Evolutionary conservation across 2,113 vertebrate genomes (phyloP), one percentile per base, ranked within the genome.

Genomic region (Tetrax tetrax): DNA sequence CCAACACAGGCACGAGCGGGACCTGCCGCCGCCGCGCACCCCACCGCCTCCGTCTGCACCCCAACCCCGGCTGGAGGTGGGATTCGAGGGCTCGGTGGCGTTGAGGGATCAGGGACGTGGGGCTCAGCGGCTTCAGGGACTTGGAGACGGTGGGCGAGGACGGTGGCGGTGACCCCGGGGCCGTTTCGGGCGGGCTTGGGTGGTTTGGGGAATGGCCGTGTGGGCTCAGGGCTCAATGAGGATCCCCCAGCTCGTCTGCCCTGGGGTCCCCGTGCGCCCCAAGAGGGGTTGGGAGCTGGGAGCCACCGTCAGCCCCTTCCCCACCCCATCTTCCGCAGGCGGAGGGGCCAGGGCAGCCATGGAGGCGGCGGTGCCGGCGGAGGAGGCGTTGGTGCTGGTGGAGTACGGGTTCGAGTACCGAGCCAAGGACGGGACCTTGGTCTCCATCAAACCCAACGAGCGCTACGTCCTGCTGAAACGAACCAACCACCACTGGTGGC

Each of bases 401-500:
- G 98, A 99, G 78, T 98, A 98, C 48, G 98, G 98, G 78, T 99
- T 98, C 68, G 97, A 99, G 95, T 99, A 99, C 96, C 98, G 92
- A 0, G 94, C 98, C 21, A 98, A 98, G 88, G 98, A 99, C 4
- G 99, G 99, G 8, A 96, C 93, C 41, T 92, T 96, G 8, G 97
- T 99, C 14, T 98, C 98, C 96, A 99, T 99, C 96, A 98, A 98
- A 65, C 99, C 99, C 16, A 97, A 99, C 6, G 99, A 99, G 91
- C 97, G 97, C 75, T 99, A 99, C 77, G 94, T 98, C 53, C 98
- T 99, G 37, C 87, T 99, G 66, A 98, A 98, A 61, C 98, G 98
- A 71, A 99, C 99, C 37, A 99, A 98, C 8, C 98, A 98, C 20
- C 98, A 99, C 97, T 99, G 99, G 99, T 99, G 99, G 99, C 98